Conservation (phyloP, 2,113 vertebrate species). For the Oxyruncus cristatus region DNA sequence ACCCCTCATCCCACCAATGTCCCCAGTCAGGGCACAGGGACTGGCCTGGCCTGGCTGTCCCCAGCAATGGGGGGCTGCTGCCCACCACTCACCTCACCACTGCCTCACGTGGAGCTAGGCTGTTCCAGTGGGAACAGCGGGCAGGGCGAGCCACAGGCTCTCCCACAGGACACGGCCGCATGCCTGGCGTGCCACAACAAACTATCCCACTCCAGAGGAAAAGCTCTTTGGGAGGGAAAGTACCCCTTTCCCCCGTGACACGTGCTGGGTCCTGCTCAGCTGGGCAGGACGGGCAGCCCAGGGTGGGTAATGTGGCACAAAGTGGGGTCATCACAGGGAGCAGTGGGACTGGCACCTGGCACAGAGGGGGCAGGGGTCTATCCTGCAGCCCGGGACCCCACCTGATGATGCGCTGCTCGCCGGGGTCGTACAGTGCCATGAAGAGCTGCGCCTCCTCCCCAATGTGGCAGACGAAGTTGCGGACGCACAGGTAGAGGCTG, state of each 20-base stretch:
- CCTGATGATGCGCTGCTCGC: slow-evolving; percentile 61
- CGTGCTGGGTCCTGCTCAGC: fast-evolving
- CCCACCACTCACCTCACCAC: background rate
- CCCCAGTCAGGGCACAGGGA: fast-evolving
- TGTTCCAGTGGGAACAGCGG: background rate
- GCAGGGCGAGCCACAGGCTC: background rate
- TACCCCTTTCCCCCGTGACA: background rate
- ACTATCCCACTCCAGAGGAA: fast-evolving
- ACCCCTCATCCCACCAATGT: background rate
- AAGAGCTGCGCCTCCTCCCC: slow-evolving; percentile 68
- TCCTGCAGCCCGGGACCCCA: background rate
- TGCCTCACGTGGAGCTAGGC: background rate
- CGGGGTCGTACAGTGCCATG: slow-evolving; percentile 56
- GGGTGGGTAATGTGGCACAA: no score
- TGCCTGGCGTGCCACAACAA: fast-evolving
- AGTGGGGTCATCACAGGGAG: fast-evolving
- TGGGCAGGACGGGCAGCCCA: background rate
- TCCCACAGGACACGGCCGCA: fast-evolving
- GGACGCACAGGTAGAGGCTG: slow-evolving; percentile 63
- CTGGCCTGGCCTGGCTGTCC: background rate
- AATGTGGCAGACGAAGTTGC: slow-evolving; percentile 65
- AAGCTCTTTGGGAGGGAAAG: background rate
- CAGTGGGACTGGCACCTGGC: fast-evolving
- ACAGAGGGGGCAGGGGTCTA: fast-evolving
- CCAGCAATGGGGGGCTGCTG: background rate